Evolutionary conservation across 92 coral and sea anemone genomes (phyloP).

Genomic region (Bergia puertoricense): DNA sequence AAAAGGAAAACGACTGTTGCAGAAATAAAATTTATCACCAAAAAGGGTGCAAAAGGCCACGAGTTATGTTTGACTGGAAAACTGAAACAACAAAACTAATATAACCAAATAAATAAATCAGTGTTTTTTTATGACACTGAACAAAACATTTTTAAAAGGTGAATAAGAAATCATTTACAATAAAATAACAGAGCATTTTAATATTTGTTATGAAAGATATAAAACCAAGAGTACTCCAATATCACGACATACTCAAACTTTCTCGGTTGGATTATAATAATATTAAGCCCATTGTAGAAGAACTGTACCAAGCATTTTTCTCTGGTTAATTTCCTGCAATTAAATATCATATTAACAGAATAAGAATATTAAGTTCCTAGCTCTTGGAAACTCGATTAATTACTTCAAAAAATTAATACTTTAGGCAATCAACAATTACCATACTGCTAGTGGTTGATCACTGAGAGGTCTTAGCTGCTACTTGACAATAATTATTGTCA

Average conservation of each 20-base stretch:
- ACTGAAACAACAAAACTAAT: background rate
- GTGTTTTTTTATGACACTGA: background rate
- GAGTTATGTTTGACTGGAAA: background rate
- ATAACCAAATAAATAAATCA: background rate
- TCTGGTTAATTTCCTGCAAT: background rate
- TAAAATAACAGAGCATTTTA: background rate
- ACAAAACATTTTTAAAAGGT: background rate
- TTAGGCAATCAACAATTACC: background rate
- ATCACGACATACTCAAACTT: background rate
- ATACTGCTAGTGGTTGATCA: too few relatives aligned
- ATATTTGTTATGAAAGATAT: too few relatives aligned
- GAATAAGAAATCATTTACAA: background rate
- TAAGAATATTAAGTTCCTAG: background rate
- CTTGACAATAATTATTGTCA: background rate
- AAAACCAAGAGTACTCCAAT: too few relatives aligned
- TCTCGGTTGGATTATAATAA: background rate
- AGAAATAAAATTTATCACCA: too few relatives aligned
- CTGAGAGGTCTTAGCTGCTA: background rate
- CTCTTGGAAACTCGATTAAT: background rate
- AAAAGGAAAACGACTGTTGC: background rate
- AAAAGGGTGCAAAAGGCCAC: background rate
- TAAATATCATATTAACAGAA: background rate
- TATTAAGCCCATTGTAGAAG: background rate
- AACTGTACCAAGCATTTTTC: background rate
- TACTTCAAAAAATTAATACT: background rate